These are phyloP conservation scores for Plutomurus gul DNA, from an alignment of 1,140 invertebrate genomes.

Conservation along the genomic window DNA sequence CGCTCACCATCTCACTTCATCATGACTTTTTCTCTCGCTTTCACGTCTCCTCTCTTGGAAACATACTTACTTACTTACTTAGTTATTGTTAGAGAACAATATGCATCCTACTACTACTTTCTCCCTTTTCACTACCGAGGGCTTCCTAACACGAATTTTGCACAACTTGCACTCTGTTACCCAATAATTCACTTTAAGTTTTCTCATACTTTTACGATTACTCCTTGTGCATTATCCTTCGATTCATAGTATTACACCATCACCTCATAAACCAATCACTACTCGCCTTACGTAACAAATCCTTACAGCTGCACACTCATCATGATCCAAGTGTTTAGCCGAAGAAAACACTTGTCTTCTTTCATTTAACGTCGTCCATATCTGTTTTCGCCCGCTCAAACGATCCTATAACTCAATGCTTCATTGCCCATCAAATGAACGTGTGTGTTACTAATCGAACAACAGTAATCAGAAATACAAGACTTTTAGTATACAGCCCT, in stretches of 20 bases:
- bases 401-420: no score
- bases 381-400: no score
- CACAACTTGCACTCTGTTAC: constrained; percentile 37
- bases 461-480: no score
- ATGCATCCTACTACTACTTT: neutral
- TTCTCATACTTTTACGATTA: neutral
- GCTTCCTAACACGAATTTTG: constrained; percentile 31
- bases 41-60: neutral
- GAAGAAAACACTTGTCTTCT: neutral
- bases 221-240: neutral
- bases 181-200: constrained; percentile 49
- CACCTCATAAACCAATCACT: neutral
- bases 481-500: no score
- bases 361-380: no score
- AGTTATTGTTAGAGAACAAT: no score
- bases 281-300: neutral
- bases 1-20: constrained; percentile 39
- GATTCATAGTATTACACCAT: neutral
- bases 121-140: constrained; percentile 12
- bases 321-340: no score
- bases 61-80: no score
- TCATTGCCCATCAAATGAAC: no score
- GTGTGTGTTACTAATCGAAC: no score
- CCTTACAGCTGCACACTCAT: neutral
- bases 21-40: constrained; percentile 20